Base-by-base conservation (phyloP, 2,797 vertebrate species). In the Helostoma temminkii region DNA sequence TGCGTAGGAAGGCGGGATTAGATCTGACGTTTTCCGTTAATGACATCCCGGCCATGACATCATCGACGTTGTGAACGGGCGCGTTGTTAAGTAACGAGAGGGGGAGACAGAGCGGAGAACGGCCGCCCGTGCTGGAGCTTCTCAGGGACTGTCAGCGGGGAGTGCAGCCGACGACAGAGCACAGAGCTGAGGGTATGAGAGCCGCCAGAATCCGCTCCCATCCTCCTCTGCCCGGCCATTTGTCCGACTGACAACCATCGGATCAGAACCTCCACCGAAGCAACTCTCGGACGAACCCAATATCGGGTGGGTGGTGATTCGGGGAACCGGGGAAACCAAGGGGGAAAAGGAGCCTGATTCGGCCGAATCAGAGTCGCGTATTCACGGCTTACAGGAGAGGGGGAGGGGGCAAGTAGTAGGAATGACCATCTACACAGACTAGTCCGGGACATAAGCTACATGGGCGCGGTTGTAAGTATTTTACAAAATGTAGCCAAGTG, bases 141-240 rank as follows among this genome's bases (percentile, higher is more conserved):
- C 89, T 83, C 76, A 81, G 90, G 87, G 88, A 93, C 89, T 74
- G 81, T 89, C 90, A 91, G 90, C 92, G 91, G 82, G 83, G 88
- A 91, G 89, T 43, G 80, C 71, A 86, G 50, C 87, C 83, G 88
- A 92, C 88, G 83, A 84, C 83, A 83, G 84, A 91, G 81, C 82
- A 16, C 8, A 66, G 80, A 91, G 87, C 86, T 78, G 91, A 78
- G 92, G 93, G 91, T 76, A 94, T 94, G 93, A 93, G 81, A 83
- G 83, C 84, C 82, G 70, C 57, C 84, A 93, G 89, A 96, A 96
- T 97, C 96, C 94, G 93, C 93, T 91, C 90, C 95, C 94, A 96
- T 96, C 96, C 95, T 92, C 79, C 89, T 84, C 61, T 81, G 76
- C 91, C 88, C 88, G 72, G 92, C 82, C 80, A 68, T 80, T 74